Base-by-base conservation (phyloP, 1,140 invertebrate genomes). In the Leptoteleia sp. region DNA sequence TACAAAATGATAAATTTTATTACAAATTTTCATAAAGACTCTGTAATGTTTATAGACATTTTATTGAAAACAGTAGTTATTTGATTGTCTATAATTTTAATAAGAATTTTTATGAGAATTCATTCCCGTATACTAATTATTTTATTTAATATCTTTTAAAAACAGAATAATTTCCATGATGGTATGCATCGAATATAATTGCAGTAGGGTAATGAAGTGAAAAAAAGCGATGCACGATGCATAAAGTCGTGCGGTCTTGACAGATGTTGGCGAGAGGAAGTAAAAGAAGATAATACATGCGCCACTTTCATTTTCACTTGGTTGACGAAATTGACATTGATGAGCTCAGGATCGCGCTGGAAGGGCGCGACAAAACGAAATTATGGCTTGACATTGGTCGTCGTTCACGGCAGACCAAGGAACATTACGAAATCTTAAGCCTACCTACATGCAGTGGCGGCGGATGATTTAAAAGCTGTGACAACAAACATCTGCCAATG, bases 401-500 rank as follows among this genome's bases (percentile, higher is more conserved):
- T 71, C 25, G 67, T 71, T 72, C 67, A 67, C 54, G 67, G 68
- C 55, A 67, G 68, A 59, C 55, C 55, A 73, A 62, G 35, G 11
- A 55, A 37, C 22, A 55, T 79, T 68, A 71, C 77, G 71, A 76
- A 57, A 73, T 70, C 35, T 25, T 6, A 31, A 47, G 48, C 35
- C 67, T 77, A 67, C 75, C 37, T 77, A 77, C 75, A 67, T 77
- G 59, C 71, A 80, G 59, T 52, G 52, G 37, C 73, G 48, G 43
- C 68, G 73, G 82, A 73, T 87, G 85, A 87, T 88, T 87, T 88
- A 88, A 88, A 89, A 65, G 83, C 87, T 84, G 86, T 83, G 83
- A 82, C 84, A 82, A 78, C 82, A 78, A 83, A 85, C 87, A 88
- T 88, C 86, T 89, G 87, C 88, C 88, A 89, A 89, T 89, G 87